Evolutionary conservation across 1,140 invertebrate species (phyloP).

Genomic region (Bombus vancouverensis): DNA sequence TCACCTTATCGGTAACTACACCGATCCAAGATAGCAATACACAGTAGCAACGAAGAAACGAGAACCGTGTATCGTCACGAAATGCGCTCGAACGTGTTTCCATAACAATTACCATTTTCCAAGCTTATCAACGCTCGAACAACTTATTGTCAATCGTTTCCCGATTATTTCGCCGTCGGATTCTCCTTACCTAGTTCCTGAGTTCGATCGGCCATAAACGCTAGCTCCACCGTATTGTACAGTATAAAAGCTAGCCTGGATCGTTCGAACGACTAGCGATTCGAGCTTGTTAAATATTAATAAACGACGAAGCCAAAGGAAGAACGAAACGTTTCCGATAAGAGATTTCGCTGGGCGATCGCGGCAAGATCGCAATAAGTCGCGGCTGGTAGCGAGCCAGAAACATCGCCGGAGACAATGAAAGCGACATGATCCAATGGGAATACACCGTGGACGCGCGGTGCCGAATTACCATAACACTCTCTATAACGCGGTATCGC

Average conservation of each 20-base stretch:
- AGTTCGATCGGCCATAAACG: not conserved
- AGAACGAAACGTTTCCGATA: not conserved
- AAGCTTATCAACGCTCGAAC: conserved; percentile 16
- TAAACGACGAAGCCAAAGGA: not conserved
- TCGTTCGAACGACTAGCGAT: not conserved
- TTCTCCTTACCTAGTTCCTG: not conserved
- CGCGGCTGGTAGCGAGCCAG: conserved; percentile 17
- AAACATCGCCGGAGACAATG: conserved; percentile 33
- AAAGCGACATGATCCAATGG: conserved; percentile 40
- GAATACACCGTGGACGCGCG: not conserved
- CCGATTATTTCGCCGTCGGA: not conserved
- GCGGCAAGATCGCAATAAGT: conserved; percentile 24
- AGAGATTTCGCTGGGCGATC: conserved; percentile 6
- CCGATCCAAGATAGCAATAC: not conserved
- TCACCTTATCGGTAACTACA: not conserved
- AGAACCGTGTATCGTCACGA: not conserved
- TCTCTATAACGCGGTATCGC: conserved; percentile 46
- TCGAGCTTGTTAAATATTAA: conserved; percentile 42
- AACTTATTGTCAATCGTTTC: not conserved
- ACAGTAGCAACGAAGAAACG: not conserved
- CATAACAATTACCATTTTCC: conserved; percentile 24
- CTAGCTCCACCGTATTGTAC: not conserved
- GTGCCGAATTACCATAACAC: conserved; percentile 56
- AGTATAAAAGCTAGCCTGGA: not conserved
- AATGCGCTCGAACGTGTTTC: not conserved